Conservation (phyloP, 2,797 vertebrate species). For the Girardinus metallicus region DNA sequence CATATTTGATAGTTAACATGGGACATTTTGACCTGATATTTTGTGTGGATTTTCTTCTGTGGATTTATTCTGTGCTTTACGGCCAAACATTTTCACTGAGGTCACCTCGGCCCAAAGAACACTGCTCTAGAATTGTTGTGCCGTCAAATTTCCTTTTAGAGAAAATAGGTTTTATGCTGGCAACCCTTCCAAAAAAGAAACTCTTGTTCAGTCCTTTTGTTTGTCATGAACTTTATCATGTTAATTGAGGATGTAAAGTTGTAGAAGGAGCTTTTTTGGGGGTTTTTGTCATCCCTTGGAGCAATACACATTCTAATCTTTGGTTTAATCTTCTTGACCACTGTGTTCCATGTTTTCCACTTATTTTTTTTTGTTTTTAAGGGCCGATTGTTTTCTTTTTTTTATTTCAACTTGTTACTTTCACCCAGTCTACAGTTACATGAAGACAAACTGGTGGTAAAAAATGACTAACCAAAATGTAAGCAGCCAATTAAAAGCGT, state of each 20-base stretch:
- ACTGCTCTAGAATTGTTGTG: neutral
- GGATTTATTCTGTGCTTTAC: neutral
- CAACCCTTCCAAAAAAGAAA: neutral
- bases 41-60: neutral
- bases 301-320: neutral
- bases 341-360: neutral
- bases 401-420: conserved; percentile 5
- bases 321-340: neutral
- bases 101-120: neutral
- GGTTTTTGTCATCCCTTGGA: neutral
- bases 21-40: neutral
- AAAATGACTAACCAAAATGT: conserved; percentile 48
- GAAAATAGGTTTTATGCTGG: neutral
- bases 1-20: neutral
- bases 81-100: neutral
- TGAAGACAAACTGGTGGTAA: conserved; percentile 34
- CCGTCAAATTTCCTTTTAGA: neutral
- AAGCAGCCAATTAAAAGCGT: conserved; percentile 69
- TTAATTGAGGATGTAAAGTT: neutral
- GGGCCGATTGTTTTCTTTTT: conserved; percentile 1
- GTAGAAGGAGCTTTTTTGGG: neutral
- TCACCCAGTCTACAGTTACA: neutral
- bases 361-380: neutral
- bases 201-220: neutral
- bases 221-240: neutral